Conservation (phyloP, 2,113 vertebrate genomes). For the Oncorhynchus gorbuscha region DNA sequence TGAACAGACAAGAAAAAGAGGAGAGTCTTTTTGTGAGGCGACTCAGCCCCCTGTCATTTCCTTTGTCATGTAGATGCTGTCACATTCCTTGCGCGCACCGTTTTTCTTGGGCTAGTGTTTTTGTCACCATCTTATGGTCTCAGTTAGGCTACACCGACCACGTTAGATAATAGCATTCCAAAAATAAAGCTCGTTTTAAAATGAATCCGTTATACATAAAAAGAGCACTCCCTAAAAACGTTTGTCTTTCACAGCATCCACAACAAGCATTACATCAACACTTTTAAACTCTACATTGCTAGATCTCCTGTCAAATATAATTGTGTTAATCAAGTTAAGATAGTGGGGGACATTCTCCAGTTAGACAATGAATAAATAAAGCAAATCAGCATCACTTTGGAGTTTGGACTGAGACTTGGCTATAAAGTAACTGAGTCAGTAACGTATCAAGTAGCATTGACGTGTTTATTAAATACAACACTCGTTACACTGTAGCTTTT, state of each 20-base stretch:
- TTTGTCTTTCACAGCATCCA: neutral
- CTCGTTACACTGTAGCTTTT: neutral
- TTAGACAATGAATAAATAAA: neutral
- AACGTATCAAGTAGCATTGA: constrained; percentile 1
- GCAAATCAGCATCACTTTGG: constrained; percentile 4
- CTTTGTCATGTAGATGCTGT: constrained; percentile 59
- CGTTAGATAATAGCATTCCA: neutral
- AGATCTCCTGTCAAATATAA: neutral
- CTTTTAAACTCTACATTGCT: neutral
- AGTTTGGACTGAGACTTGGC: neutral
- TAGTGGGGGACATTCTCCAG: too few relatives aligned
- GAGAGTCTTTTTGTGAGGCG: constrained; percentile 28
- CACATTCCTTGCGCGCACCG: constrained; percentile 39
- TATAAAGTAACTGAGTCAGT: constrained; percentile 6
- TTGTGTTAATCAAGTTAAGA: neutral
- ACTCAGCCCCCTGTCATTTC: constrained; percentile 28
- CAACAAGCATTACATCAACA: neutral
- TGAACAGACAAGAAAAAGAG: constrained; percentile 2
- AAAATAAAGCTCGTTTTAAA: neutral
- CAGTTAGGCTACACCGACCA: neutral
- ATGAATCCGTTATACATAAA: neutral
- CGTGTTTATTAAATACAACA: neutral
- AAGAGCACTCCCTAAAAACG: neutral
- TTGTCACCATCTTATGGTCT: neutral
- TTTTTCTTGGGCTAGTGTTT: constrained; percentile 11